Evolutionary conservation across 2,113 vertebrate species (phyloP), one percentile per base, ranked within the genome.

Genomic region (Sylvicapra grimmia): DNA sequence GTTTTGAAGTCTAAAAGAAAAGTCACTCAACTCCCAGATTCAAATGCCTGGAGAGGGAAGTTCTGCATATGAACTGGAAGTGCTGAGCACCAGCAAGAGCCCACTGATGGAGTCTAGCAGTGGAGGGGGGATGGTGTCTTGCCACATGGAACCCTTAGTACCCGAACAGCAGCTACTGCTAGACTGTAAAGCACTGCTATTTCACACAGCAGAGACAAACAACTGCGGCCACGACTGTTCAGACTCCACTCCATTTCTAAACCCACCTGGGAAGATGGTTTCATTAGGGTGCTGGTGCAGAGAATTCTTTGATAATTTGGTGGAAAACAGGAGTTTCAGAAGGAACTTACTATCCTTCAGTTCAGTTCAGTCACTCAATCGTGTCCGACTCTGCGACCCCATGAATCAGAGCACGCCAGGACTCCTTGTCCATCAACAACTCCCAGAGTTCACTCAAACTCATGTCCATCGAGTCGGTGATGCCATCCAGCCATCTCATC

Each of bases 1-100:
- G 21, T 92, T 95, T 93, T 93, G n/a, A 97, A 61, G 25, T 72
- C 96, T 68, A 68, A 80, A 96, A 89, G 36, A 11, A 80, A 86
- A 49, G 13, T 93, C 51, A 59, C 29, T 36, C 49, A 86, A n/a
- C 3, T 27, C 8, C 23, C 4, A 88, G 56, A 79, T 29, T 85
- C 6, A 92, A 92, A 44, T 54, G 25, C 40, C 65, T 82, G 27
- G 6, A 93, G 19, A 95, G 23, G 49, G 23, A 95, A 61, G 13
- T 25, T 94, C 44, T 75, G 27, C 25, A 23, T 29, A 58, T 79
- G 54, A 54, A 91, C 6, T 82, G 49, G 33, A 89, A 75, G 36
- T 31, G 23, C 53, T 33, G 80, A 88, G 68, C 4, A 83, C 18
- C 31, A 51, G 3, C 4, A 89, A 29, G 2, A 65, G 40, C 18